Evolutionary conservation across 1,140 invertebrate species (phyloP).

Genomic region (Cylas formicarius): DNA sequence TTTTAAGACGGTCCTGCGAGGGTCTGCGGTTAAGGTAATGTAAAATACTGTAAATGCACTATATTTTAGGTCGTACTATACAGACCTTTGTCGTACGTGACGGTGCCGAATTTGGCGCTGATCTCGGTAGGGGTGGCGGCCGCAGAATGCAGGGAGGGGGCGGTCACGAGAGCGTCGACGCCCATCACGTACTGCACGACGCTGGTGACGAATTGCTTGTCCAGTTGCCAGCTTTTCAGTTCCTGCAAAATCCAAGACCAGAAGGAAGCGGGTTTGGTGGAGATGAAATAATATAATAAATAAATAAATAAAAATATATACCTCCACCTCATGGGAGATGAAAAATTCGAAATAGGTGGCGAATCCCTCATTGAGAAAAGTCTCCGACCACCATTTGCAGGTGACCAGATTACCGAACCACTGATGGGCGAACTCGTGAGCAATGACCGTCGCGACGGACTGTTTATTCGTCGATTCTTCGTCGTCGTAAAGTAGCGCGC

Average conservation of each 20-base stretch:
- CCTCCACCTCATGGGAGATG: slow-evolving; percentile 10
- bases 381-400: slow-evolving; percentile 44
- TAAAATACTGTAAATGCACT: too few relatives aligned
- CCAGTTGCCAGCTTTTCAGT: slow-evolving; percentile 23
- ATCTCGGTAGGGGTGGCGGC: slow-evolving; percentile 31
- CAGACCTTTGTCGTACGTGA: slow-evolving; percentile 52
- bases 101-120: slow-evolving; percentile 49
- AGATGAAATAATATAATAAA: background rate
- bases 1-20: background rate
- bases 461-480: slow-evolving; percentile 43
- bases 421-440: slow-evolving; percentile 56
- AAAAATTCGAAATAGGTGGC: slow-evolving; percentile 41
- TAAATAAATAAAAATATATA: background rate
- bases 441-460: slow-evolving; percentile 45
- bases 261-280: background rate
- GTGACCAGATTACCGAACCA: slow-evolving; percentile 65
- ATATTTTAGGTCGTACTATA: background rate
- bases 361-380: slow-evolving; percentile 46
- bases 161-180: slow-evolving; percentile 22
- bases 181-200: slow-evolving; percentile 39
- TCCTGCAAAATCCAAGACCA: background rate
- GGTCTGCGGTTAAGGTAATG: too few relatives aligned
- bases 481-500: slow-evolving; percentile 49
- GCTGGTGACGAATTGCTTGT: slow-evolving; percentile 42
- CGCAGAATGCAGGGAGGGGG: slow-evolving; percentile 36